Evolutionary conservation across 2,113 vertebrate genomes (phyloP).

Genomic region (Rhabdornis inornatus): DNA sequence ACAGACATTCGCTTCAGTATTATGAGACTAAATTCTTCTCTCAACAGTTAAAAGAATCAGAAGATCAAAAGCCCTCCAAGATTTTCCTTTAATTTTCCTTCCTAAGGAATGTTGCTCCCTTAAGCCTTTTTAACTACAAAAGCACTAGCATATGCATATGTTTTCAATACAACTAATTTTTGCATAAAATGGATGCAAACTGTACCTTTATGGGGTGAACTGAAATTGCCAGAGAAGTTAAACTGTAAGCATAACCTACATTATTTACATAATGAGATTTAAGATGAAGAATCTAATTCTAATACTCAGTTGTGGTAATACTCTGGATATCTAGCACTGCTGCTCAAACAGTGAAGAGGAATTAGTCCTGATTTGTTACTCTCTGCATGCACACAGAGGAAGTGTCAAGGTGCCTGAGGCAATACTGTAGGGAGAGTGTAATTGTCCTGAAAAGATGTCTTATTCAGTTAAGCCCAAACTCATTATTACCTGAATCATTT

Average conservation of each 20-base stretch:
- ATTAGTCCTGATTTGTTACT: background rate
- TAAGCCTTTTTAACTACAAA: background rate
- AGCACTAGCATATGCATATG: background rate
- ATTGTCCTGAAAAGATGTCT: background rate
- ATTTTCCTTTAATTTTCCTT: background rate
- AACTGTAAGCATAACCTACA: background rate
- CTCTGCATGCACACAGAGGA: background rate
- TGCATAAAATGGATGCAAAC: background rate
- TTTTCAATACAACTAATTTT: background rate
- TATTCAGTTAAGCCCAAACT: background rate
- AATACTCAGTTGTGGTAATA: background rate
- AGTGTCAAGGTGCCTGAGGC: background rate
- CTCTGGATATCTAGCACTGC: background rate
- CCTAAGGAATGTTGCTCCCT: background rate
- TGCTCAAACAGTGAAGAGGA: background rate
- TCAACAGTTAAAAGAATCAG: background rate
- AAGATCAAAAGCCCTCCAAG: background rate
- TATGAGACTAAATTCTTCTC: background rate
- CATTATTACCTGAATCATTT: slow-evolving; percentile 91
- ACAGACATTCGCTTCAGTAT: background rate
- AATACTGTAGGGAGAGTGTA: background rate
- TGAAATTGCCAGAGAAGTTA: background rate
- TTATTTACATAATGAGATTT: background rate
- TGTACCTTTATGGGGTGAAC: background rate
- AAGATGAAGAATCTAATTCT: background rate